Evolutionary conservation across 1,140 invertebrate species (phyloP), one percentile per base, ranked within the genome.

Genomic region (Brachionus paranguensis): DNA sequence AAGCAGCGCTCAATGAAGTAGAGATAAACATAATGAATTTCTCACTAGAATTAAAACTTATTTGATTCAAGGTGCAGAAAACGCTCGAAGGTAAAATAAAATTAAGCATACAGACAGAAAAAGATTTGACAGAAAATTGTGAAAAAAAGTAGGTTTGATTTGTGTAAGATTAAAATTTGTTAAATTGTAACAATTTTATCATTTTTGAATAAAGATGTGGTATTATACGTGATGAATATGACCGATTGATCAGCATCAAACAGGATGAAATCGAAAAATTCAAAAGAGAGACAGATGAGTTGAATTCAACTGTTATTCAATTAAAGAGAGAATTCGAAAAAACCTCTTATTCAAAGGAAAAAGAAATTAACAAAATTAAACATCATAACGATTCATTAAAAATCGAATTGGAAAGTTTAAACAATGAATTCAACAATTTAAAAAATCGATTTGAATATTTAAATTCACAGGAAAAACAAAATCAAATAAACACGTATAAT

Each of bases 141-240:
- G 47, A 76, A 4, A 76, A 50, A 76, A 76, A 76, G 72, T 76
- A 76, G 27, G 20, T 74, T 43, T 11, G 3, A 12, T 74, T 43
- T 37, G 1, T 14, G 3, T 41, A 14, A n/a, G 3, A 5, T 74
- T 43, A 2, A 43, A 24, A 20, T 43, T 74, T 12, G 0, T 29
- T 43, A 74, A 20, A 41, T 74, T 47, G 1, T 47, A 47, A 47
- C 3, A 14, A 70, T 10, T 74, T 20, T 17, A 11, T 43, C n/a
- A 12, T 17, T 14, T n/a, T 74, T 53, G 1, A n/a, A 53, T 20
- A 53, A 64, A 55, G 76, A 17, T 79, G 76, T 41, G 45, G 53
- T 3, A 79, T 50, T 6, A 53, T 79, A 37, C 27, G 55, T 17
- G 45, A 81, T 29, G 78, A 81, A 17, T 81, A 41, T 68, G 78